A percentile compares a stretch with the other conserved stretches of the same genome.
phyloP scores from a whole-genome alignment of 2,797 vertebrate genomes.

The Botia kubotai region DNA sequence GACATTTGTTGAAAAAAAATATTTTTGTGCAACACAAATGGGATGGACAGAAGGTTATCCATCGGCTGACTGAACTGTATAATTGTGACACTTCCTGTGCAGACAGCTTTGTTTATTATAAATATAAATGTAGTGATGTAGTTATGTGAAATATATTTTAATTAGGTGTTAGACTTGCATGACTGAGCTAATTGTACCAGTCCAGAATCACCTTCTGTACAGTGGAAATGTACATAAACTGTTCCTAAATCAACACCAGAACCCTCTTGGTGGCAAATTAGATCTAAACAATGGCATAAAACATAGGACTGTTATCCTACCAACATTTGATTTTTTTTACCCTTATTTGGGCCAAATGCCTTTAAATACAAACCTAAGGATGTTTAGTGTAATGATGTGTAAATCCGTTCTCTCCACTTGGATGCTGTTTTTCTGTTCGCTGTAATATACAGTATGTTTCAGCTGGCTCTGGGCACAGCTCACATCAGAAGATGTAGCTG shows the following conservation, averaged over 20 bases:
- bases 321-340: not conserved
- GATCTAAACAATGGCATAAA: not conserved
- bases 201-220: not conserved
- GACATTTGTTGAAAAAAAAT: no score
- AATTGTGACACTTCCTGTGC: not conserved
- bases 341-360: not conserved
- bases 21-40: no score
- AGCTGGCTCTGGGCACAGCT: slow-evolving; percentile 22
- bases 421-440: not conserved
- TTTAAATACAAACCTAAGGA: not conserved
- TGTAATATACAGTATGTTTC: slow-evolving; percentile 48
- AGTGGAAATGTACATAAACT: no score
- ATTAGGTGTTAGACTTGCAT: no score
- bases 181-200: not conserved
- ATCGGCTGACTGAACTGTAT: not conserved
- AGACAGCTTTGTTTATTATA: not conserved
- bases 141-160: no score
- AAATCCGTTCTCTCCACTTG: not conserved
- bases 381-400: slow-evolving; percentile 19
- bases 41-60: not conserved
- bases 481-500: slow-evolving; percentile 53
- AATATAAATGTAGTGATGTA: no score
- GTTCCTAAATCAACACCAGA: not conserved
- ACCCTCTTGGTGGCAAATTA: not conserved
- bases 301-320: not conserved